phyloP scores from a whole-genome alignment of 2,888 invertebrate species.

The Salticus scenicus region DNA sequence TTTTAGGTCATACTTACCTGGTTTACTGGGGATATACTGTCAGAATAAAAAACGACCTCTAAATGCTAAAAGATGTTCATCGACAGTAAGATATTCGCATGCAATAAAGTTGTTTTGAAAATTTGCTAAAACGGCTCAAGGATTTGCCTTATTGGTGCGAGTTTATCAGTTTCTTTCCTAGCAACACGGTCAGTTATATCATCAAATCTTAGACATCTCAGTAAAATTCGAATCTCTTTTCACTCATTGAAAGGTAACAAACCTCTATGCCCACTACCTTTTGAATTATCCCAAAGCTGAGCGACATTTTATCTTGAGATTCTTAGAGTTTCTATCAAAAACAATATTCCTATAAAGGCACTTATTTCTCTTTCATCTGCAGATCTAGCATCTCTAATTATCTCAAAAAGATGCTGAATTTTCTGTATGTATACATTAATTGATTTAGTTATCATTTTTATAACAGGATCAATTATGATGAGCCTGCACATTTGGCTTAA shows the following conservation, averaged over 20 bases:
- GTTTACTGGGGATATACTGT: not conserved
- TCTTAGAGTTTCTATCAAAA: no score
- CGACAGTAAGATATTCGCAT: slow-evolving; percentile 72
- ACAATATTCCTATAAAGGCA: no score
- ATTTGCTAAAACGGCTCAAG: slow-evolving; percentile 70
- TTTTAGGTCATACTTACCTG: not conserved
- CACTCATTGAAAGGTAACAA: not conserved
- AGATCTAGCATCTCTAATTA: no score
- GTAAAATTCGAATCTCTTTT: not conserved
- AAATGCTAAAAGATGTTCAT: slow-evolving; percentile 73
- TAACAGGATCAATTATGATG: no score
- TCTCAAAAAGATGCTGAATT: no score
- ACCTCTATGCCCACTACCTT: no score
- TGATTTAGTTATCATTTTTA: no score
- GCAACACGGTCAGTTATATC: not conserved
- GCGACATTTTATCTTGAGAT: no score
- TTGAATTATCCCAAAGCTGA: no score
- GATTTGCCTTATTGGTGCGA: slow-evolving; percentile 35
- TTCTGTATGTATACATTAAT: no score
- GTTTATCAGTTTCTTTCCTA: slow-evolving; percentile 22
- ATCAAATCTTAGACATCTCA: slow-evolving; percentile 38
- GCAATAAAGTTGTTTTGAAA: slow-evolving; percentile 71
- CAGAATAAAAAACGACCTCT: slow-evolving; percentile 53
- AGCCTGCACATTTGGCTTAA: no score
- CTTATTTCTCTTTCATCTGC: no score